Base-by-base conservation (phyloP, 1,140 invertebrate genomes). In the Pollicipes pollicipes region DNA sequence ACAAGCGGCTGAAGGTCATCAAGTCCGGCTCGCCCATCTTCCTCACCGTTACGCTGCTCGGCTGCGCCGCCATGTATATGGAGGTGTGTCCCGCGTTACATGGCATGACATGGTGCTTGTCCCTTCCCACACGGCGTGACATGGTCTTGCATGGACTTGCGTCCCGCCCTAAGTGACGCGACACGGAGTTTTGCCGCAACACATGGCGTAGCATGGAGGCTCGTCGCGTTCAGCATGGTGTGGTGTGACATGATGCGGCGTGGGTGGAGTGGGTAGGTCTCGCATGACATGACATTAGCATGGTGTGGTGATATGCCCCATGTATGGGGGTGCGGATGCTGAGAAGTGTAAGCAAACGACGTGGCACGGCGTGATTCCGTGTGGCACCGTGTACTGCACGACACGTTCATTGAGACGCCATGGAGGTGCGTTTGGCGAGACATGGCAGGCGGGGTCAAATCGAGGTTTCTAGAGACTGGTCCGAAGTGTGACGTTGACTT, bases 1-100 rank as follows among this genome's bases (percentile, higher is more conserved):
- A 3, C 76, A 84, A 89, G 24, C 84, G 87, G 69, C 83, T 90
- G 66, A 91, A 93, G 81, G 90, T 94, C 35, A 93, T 95, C 78
- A 89, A 93, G 75, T 89, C 92, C 0, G 91, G 92, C 30, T 93
- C 90, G 76, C 92, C 92, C 45, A 91, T 91, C 72, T 95, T 95
- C 79, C 83, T 93, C 69, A 86, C 88, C 74, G 92, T 93, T 75
- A 93, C 90, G 21, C 83, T 93, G 24, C 81, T 92, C 35, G 91
- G 90, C 58, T 93, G 90, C 78, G 88, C 88, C 74, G 91, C 91
- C 72, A 93, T 93, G 91, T 93, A 93, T 80, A 82, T 88, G 75
- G 91, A 94, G 85, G 91, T 92, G 80, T 35, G 6, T 35, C 6
- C 17, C 6, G 6, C 17, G 6, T 8, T 35, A 35, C 35, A 17